Conservation (phyloP, 23 tunicate species). For the Diplosoma virens region DNA sequence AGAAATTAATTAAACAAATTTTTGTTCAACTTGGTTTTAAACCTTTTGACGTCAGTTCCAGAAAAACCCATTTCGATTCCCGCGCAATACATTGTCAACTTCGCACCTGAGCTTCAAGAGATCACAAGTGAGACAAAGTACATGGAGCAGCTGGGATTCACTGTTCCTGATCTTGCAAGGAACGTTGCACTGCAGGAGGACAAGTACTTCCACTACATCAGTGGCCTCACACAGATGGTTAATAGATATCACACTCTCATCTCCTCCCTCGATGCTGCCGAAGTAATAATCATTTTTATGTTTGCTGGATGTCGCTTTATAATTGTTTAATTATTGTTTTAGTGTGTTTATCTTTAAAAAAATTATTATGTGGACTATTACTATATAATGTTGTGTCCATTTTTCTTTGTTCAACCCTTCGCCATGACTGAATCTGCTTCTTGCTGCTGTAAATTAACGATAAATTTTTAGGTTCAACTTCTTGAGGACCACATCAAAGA, state of each 20-base stretch:
- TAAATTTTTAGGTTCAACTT: conserved; percentile 74
- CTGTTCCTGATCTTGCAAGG: conserved; percentile 83
- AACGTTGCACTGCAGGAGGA: conserved; percentile 96
- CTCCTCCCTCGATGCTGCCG: conserved; percentile 70
- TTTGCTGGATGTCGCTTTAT: too few species aligned
- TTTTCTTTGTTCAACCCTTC: too few species aligned
- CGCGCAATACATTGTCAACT: conserved; percentile 71
- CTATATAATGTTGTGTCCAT: too few species aligned
- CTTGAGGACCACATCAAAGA: conserved; percentile 71
- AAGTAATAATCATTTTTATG: conserved; percentile 24
- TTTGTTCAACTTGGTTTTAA: too few species aligned
- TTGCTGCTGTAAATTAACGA: too few species aligned
- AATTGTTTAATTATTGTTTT: too few species aligned
- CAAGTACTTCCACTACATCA: conserved; percentile 79
- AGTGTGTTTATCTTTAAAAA: too few species aligned
- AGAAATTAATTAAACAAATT: too few species aligned
- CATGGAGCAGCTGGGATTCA: conserved; percentile 96
- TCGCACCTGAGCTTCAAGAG: conserved; percentile 82
- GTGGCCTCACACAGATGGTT: conserved; percentile 76
- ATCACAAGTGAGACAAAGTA: conserved; percentile 90
- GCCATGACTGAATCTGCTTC: too few species aligned
- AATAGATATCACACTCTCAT: conserved; percentile 83
- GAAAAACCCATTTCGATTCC: too few species aligned
- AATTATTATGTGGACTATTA: not conserved
- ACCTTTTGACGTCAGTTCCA: too few species aligned